phyloP scores from a whole-genome alignment of 2,797 vertebrate genomes.

The Rhinella marina region DNA sequence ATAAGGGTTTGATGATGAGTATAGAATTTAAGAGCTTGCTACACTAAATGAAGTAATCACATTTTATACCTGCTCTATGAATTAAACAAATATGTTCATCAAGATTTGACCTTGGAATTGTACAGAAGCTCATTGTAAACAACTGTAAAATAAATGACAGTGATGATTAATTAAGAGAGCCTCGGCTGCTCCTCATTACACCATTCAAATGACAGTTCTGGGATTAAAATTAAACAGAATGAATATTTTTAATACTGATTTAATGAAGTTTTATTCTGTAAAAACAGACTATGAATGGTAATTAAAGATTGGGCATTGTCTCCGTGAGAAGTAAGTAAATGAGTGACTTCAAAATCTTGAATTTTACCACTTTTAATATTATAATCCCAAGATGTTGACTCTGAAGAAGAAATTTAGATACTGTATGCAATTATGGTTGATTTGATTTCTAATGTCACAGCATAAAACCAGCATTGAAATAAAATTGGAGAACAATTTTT shows the following conservation, averaged over 20 bases:
- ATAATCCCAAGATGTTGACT: conserved; percentile 16
- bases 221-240: conserved; percentile 42
- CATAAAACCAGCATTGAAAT: neutral
- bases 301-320: conserved; percentile 42
- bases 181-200: conserved; percentile 28
- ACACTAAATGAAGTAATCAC: conserved; percentile 55
- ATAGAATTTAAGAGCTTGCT: conserved; percentile 36
- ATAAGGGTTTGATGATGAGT: conserved; percentile 40
- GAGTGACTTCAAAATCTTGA: neutral
- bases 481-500: neutral
- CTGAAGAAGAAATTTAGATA: neutral
- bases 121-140: conserved; percentile 45
- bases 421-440: neutral
- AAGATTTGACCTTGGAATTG: conserved; percentile 51
- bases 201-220: conserved; percentile 44
- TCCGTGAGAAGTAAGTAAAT: neutral
- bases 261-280: conserved; percentile 44
- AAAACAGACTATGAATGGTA: conserved; percentile 30
- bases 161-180: conserved; percentile 48
- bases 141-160: conserved; percentile 53
- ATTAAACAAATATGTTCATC: conserved; percentile 59
- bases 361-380: neutral
- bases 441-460: neutral
- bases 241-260: conserved; percentile 32
- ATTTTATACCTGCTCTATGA: conserved; percentile 48